phyloP scores from a whole-genome alignment of 2,797 vertebrate species.

The Pseudochaenichthys georgianus region DNA sequence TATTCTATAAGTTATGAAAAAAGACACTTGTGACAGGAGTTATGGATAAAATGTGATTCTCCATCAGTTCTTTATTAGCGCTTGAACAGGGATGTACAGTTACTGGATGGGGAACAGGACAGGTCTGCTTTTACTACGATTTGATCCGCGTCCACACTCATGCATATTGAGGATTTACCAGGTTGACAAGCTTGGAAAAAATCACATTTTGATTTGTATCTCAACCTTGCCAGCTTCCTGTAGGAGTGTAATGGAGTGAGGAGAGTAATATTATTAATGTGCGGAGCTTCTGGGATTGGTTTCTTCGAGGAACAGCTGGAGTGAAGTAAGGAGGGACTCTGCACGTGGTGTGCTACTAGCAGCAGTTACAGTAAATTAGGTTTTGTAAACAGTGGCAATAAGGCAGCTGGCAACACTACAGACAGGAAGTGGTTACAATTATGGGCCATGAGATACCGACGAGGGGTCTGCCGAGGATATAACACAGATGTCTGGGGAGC shows the following conservation, averaged over 20 bases:
- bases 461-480: slow-evolving; percentile 19
- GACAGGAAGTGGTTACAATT: slow-evolving; percentile 60
- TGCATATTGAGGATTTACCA: slow-evolving; percentile 29
- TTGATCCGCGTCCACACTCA: slow-evolving; percentile 42
- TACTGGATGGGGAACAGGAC: slow-evolving; percentile 43
- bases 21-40: slow-evolving; percentile 64
- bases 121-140: slow-evolving; percentile 30
- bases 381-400: slow-evolving; percentile 71
- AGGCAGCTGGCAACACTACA: slow-evolving; percentile 70
- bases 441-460: slow-evolving; percentile 21
- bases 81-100: slow-evolving; percentile 50
- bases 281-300: slow-evolving; percentile 6
- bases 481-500: slow-evolving; percentile 21
- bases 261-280: neutral
- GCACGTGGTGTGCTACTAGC: slow-evolving; percentile 39
- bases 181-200: slow-evolving; percentile 3
- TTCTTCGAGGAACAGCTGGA: slow-evolving; percentile 37
- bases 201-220: slow-evolving; percentile 1
- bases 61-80: slow-evolving; percentile 62
- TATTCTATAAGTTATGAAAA: neutral
- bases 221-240: slow-evolving; percentile 6
- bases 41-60: slow-evolving; percentile 6
- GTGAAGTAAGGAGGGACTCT: slow-evolving; percentile 21
- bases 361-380: slow-evolving; percentile 64
- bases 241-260: slow-evolving; percentile 31